Evolutionary conservation across 2,888 invertebrate species (phyloP).

Genomic region (Pyrochroa serraticornis): DNA sequence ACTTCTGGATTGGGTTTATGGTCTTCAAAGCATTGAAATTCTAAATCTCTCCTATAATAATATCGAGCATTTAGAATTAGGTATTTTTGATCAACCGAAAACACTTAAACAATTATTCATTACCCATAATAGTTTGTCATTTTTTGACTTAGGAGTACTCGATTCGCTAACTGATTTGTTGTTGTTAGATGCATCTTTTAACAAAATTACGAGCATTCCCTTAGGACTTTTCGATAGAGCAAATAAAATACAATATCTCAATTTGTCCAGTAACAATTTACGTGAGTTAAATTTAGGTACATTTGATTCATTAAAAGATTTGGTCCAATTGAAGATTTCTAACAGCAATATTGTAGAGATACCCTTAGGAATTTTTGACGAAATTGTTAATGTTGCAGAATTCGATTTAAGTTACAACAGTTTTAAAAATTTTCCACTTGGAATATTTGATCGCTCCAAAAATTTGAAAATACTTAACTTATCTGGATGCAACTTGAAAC

Average conservation of each 20-base stretch:
- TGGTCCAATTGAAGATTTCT: constrained; percentile 31
- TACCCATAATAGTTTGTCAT: constrained; percentile 31
- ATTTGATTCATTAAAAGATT: constrained; percentile 25
- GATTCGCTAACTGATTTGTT: constrained; percentile 32
- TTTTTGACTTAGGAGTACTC: constrained; percentile 33
- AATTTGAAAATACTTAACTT: neutral
- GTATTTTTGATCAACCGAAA: constrained; percentile 32
- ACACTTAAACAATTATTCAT: constrained; percentile 31
- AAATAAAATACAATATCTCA: constrained; percentile 30
- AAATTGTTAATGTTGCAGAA: neutral
- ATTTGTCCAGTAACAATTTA: constrained; percentile 31
- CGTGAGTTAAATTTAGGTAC: constrained; percentile 22
- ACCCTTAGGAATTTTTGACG: constrained; percentile 32
- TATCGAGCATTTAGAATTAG: constrained; percentile 32
- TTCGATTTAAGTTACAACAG: constrained; percentile 18
- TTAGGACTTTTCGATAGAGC: constrained; percentile 34
- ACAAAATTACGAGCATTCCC: constrained; percentile 29
- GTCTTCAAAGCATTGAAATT: constrained; percentile 27
- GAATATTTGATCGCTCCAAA: constrained; percentile 20
- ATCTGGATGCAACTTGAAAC: neutral
- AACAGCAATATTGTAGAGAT: constrained; percentile 26
- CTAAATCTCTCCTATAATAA: constrained; percentile 34
- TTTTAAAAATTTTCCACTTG: constrained; percentile 16
- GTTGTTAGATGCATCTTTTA: constrained; percentile 33
- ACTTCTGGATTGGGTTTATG: constrained; percentile 35